Percentiles rank a stretch among this genome's conserved stretches.
These are phyloP conservation scores for Cantharis rustica DNA, from an alignment of 2,888 invertebrate genomes.

Conservation along the genomic window DNA sequence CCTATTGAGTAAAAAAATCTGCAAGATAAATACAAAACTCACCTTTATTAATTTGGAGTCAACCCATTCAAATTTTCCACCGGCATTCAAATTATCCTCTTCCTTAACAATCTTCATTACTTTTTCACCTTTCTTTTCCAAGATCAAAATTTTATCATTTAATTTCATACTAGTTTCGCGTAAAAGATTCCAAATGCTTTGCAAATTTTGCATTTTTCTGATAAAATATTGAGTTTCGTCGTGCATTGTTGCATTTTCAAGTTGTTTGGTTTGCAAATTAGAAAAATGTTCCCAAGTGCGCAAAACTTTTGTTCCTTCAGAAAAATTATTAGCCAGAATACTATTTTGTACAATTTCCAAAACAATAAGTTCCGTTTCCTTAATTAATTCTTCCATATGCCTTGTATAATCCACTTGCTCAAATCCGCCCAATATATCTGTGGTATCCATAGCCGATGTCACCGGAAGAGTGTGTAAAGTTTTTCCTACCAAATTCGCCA, in stretches of 20 bases:
- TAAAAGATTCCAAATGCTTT: slow-evolving; percentile 41
- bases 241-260: slow-evolving; percentile 49
- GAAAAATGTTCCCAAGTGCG: slow-evolving; percentile 49
- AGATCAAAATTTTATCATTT: slow-evolving; percentile 7
- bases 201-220: slow-evolving; percentile 51
- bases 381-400: slow-evolving; percentile 72
- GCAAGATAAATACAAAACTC: slow-evolving; percentile 16
- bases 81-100: slow-evolving; percentile 71
- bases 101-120: slow-evolving; percentile 55
- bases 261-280: slow-evolving; percentile 24
- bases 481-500: slow-evolving; percentile 77
- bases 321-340: slow-evolving; percentile 49
- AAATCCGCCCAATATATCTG: slow-evolving; percentile 94
- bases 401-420: slow-evolving; percentile 87
- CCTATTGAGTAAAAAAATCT: not conserved
- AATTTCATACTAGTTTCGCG: slow-evolving; percentile 42
- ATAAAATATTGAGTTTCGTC: slow-evolving; percentile 56
- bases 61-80: slow-evolving; percentile 94
- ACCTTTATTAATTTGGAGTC: slow-evolving; percentile 86
- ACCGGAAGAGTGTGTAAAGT: slow-evolving; percentile 77
- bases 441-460: slow-evolving; percentile 92
- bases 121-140: slow-evolving; percentile 21
- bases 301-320: slow-evolving; percentile 44
- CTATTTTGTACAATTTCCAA: slow-evolving; percentile 58
- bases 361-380: slow-evolving; percentile 62